Evolutionary conservation across 2,888 invertebrate species (phyloP).

Genomic region (Rhyacophila evoluta): DNA sequence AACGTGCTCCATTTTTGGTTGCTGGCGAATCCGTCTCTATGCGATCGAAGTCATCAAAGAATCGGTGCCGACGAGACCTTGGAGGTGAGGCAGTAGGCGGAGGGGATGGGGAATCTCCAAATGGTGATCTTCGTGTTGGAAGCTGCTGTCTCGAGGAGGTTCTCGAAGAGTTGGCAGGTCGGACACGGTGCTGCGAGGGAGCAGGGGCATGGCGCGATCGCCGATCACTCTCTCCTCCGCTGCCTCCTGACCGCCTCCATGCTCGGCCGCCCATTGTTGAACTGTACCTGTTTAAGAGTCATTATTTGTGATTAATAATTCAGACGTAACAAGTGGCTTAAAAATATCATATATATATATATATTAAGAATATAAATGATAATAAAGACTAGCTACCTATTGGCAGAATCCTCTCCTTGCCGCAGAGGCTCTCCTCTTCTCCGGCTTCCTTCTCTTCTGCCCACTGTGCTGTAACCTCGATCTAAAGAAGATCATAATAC

Average conservation of each 20-base stretch:
- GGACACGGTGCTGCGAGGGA: slow-evolving; percentile 55
- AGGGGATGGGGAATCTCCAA: slow-evolving; percentile 50
- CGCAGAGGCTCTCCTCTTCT: slow-evolving; percentile 71
- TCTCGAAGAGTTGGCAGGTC: slow-evolving; percentile 54
- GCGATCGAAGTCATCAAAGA: slow-evolving; percentile 53
- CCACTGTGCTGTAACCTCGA: slow-evolving; percentile 67
- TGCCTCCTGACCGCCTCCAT: slow-evolving; percentile 64
- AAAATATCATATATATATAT: no score
- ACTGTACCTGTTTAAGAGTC: slow-evolving; percentile 60
- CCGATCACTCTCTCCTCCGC: slow-evolving; percentile 60
- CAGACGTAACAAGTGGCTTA: background rate
- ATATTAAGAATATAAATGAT: no score
- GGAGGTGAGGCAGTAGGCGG: slow-evolving; percentile 56
- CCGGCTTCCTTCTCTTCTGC: slow-evolving; percentile 67
- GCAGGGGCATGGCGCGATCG: slow-evolving; percentile 55
- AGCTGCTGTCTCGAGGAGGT: slow-evolving; percentile 25
- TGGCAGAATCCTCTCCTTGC: slow-evolving; percentile 69
- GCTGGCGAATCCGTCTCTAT: slow-evolving; percentile 51
- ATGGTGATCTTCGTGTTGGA: slow-evolving; percentile 51
- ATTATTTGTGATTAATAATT: background rate
- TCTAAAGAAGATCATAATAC: slow-evolving; percentile 60
- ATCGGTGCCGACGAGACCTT: slow-evolving; percentile 55
- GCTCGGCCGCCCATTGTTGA: slow-evolving; percentile 64
- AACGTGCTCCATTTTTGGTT: slow-evolving; percentile 57
- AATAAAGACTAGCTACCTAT: no score